Base-by-base conservation (phyloP, 1,140 invertebrate species). In the Cyphomyrmex costatus region DNA sequence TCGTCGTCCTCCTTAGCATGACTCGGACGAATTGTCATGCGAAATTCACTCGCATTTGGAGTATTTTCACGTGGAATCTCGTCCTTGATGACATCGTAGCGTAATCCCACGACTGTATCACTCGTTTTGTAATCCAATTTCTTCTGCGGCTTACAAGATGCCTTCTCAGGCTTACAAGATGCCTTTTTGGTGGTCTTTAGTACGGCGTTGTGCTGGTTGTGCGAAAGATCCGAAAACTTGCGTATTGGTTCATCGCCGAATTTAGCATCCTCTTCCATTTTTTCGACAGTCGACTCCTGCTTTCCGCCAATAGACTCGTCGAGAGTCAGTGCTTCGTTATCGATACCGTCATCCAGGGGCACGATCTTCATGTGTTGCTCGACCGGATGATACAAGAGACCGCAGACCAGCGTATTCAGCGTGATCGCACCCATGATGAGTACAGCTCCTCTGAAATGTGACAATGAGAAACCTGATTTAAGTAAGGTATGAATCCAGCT, bases 381-480 rank as follows among this genome's bases (percentile, higher is more conserved):
- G 0, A 98, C 97, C 0, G 97, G 97, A 84, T 98, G 97, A 92
- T 98, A 98, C 14, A 98, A 96, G 12, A 98, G 91, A 0, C 97
- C 98, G 4, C 97, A 97, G 1, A 98, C 96, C 93, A 97, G 96
- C 0, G 97, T 97, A 91, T 98, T 97, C 10, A 98, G 92, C 61
- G 97, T 97, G 1, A 98, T 95, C 14, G 96, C 98, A 5, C 98
- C 98, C 94, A 98, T 96, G 2, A 98, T 96, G 1, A 98, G 92
- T 3, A 98, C 96, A 0, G 97, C 96, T 3, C 97, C 97, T 92
- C 97, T 97, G 94, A 66, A 94, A 95, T 56, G 16, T 70, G 21
- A 80, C 6, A 68, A 56, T 3, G 10, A 42, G 36, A 36, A 79
- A 36, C 8, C 77, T 68, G 21, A 70, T 80, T 80, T 36, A 80